Conservation (phyloP, 2,113 vertebrate species). For the Eleginops maclovinus region DNA sequence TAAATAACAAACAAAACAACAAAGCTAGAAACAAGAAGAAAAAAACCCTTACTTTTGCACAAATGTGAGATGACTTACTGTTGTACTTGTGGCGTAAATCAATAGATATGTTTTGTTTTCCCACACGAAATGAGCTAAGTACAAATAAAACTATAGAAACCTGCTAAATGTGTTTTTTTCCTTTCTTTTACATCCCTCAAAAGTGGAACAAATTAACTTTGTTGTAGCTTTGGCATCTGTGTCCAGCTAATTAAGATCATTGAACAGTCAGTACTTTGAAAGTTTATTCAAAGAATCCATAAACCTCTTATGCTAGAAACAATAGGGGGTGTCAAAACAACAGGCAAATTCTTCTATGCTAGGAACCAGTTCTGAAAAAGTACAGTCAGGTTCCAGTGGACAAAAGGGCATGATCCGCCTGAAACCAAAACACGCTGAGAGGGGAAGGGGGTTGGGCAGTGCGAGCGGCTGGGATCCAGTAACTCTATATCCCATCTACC, state of each 20-base stretch:
- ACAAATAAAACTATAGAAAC: too few relatives aligned
- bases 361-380: slow-evolving; percentile 55
- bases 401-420: slow-evolving; percentile 71
- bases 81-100: neutral
- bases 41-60: neutral
- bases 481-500: slow-evolving; percentile 57
- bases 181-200: too few relatives aligned
- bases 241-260: neutral
- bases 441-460: slow-evolving; percentile 58
- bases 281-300: neutral
- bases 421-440: slow-evolving; percentile 67
- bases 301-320: neutral
- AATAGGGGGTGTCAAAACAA: slow-evolving; percentile 26
- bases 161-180: too few relatives aligned
- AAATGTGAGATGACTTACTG: neutral
- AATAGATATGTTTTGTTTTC: too few relatives aligned
- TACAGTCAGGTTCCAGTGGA: slow-evolving; percentile 66
- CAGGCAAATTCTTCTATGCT: slow-evolving; percentile 57
- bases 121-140: too few relatives aligned
- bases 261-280: neutral
- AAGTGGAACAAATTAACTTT: too few relatives aligned
- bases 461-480: slow-evolving; percentile 42
- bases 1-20: neutral
- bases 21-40: neutral
- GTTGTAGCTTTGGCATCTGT: too few relatives aligned